A percentile compares a stretch with the other conserved stretches of the same genome.
These are phyloP conservation scores for Chrysaora quinquecirrha DNA, from an alignment of 30 jellyfish, hydroid and myxozoan genomes.

Conservation along the genomic window DNA sequence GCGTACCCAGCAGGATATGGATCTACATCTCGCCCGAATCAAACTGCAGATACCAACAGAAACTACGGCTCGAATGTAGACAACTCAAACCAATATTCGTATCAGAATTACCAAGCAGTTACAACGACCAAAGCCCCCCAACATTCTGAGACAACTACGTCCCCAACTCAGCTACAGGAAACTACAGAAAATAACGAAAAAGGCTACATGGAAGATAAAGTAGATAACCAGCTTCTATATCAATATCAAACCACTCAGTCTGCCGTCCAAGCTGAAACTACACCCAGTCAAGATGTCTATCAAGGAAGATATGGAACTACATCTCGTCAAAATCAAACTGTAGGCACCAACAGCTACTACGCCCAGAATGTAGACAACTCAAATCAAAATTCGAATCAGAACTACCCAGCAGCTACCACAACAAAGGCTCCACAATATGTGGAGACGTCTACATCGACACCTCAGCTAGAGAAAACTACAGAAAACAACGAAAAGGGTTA, in stretches of 20 bases:
- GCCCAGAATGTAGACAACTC: background rate
- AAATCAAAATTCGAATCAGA: too few species aligned
- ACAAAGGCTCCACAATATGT: background rate
- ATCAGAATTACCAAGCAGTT: slow-evolving; percentile 17
- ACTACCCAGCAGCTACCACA: too few species aligned
- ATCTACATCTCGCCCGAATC: background rate
- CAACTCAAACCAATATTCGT: background rate
- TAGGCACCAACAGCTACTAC: too few species aligned
- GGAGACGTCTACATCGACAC: background rate
- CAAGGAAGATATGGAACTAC: background rate
- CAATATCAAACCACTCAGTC: background rate
- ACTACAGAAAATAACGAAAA: slow-evolving; percentile 19
- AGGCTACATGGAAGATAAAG: slow-evolving; percentile 63
- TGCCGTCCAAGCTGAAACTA: background rate
- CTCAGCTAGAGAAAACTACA: background rate
- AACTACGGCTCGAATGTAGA: background rate
- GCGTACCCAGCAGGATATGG: background rate
- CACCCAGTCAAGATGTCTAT: background rate
- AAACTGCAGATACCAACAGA: background rate
- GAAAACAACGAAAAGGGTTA: background rate
- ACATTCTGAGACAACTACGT: slow-evolving; percentile 1
- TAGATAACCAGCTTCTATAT: slow-evolving; percentile 11
- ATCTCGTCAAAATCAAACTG: background rate
- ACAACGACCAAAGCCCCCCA: slow-evolving; percentile 24
- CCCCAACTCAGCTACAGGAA: background rate